These are phyloP conservation scores for Mastigias papua DNA, from an alignment of 30 jellyfish, hydroid and myxozoan genomes.

Conservation along the genomic window DNA sequence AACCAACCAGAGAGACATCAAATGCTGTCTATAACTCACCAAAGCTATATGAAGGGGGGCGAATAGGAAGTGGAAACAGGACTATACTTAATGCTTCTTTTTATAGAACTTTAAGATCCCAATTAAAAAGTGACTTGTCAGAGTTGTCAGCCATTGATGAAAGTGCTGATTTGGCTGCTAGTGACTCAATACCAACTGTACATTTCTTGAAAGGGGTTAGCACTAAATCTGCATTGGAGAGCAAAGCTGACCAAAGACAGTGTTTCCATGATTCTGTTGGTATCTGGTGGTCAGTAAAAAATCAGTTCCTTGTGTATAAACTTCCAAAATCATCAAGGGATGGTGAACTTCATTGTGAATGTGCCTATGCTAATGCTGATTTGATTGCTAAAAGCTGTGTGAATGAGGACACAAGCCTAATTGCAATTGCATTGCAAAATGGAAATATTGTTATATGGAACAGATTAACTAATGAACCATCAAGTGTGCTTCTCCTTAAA, in stretches of 20 bases:
- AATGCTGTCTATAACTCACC: slow-evolving; percentile 9
- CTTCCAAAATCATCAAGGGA: slow-evolving; percentile 54
- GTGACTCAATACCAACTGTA: slow-evolving; percentile 21
- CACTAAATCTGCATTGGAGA: background rate
- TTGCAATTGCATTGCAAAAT: slow-evolving; percentile 40
- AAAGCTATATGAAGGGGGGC: slow-evolving; percentile 19
- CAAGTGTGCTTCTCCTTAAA: slow-evolving; percentile 24
- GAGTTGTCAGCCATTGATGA: background rate
- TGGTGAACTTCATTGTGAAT: slow-evolving; percentile 28
- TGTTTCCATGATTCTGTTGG: slow-evolving; percentile 50
- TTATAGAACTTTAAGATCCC: slow-evolving; percentile 27
- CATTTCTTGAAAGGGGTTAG: slow-evolving; percentile 40
- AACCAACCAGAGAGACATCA: slow-evolving; percentile 18
- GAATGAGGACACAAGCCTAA: slow-evolving; percentile 32
- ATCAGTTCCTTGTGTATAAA: slow-evolving; percentile 44
- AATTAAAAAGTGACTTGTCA: slow-evolving; percentile 14
- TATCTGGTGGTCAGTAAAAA: slow-evolving; percentile 55
- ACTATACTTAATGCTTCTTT: slow-evolving; percentile 25
- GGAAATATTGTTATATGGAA: slow-evolving; percentile 38
- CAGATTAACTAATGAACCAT: slow-evolving; percentile 36
- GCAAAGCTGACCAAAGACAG: background rate
- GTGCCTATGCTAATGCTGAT: slow-evolving; percentile 54
- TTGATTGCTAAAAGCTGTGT: slow-evolving; percentile 46
- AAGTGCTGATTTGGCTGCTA: too few species aligned
- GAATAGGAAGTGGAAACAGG: slow-evolving; percentile 54